These are phyloP conservation scores for Rhynchonema sp. DNA, from an alignment of 2,888 invertebrate species.

Conservation along the genomic window DNA sequence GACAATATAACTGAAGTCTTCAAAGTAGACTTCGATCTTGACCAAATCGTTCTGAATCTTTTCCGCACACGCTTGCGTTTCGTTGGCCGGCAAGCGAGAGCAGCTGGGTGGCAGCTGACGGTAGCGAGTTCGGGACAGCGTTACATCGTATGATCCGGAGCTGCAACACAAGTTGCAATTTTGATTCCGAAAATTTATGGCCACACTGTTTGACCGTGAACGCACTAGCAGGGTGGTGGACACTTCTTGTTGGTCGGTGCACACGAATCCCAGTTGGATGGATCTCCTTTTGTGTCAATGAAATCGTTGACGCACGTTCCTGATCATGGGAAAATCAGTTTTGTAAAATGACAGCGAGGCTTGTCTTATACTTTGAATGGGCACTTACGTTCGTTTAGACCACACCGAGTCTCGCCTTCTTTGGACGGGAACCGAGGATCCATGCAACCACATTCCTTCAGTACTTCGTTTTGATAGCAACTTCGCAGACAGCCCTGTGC, in stretches of 20 bases:
- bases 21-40: neutral
- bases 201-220: no score
- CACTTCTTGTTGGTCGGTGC: neutral
- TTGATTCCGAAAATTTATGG: neutral
- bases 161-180: neutral
- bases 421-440: conserved; percentile 3
- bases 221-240: conserved; percentile 4
- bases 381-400: conserved; percentile 2
- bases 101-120: neutral
- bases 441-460: conserved; percentile 3
- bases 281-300: conserved; percentile 3
- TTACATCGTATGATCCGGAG: neutral
- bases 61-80: neutral
- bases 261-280: conserved; percentile 7
- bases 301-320: conserved; percentile 3
- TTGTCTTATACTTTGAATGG: no score
- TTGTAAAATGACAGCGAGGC: no score
- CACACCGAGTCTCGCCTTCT: neutral
- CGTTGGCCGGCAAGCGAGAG: neutral
- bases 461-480: conserved; percentile 7
- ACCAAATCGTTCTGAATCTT: neutral
- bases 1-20: neutral
- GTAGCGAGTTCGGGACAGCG: neutral
- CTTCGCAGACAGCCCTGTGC: conserved; percentile 7
- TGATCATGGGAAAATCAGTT: no score